Percentiles rank a stretch among this genome's conserved stretches.
These are phyloP conservation scores for Mastomys coucha DNA, from an alignment of 2,113 vertebrate genomes.

Conservation along the genomic window DNA sequence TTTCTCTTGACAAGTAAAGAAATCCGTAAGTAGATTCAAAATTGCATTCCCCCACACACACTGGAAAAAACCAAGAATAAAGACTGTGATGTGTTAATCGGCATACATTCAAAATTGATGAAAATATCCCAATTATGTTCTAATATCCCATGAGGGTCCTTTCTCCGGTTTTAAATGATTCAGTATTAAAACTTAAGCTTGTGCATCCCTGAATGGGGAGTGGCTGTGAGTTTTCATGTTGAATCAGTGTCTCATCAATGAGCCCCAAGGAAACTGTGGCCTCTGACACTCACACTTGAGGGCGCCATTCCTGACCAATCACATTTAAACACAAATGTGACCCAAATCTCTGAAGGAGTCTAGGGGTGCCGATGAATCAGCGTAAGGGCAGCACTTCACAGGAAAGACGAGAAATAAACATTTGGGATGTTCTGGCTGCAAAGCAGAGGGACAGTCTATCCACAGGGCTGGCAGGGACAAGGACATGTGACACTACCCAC, in stretches of 20 bases:
- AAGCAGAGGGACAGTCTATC: neutral
- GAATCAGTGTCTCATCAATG: neutral
- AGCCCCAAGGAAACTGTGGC: neutral
- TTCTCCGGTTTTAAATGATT: neutral
- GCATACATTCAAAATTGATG: neutral
- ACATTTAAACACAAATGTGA: neutral
- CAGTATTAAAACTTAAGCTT: neutral
- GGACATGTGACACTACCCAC: fast-evolving
- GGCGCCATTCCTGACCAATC: neutral
- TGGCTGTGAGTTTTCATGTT: neutral
- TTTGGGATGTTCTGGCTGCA: neutral
- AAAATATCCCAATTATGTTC: neutral
- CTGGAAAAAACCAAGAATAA: neutral
- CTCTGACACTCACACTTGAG: neutral
- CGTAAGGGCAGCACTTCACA: neutral
- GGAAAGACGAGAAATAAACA: neutral
- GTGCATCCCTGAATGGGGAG: neutral
- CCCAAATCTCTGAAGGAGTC: neutral
- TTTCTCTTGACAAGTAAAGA: neutral
- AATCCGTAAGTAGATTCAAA: neutral
- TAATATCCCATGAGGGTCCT: neutral
- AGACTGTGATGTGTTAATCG: neutral
- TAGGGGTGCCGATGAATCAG: neutral
- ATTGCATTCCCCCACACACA: neutral
- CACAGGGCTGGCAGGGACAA: neutral